phyloP scores from a whole-genome alignment of 2,888 invertebrate genomes.

The Ormyrus labotus region DNA sequence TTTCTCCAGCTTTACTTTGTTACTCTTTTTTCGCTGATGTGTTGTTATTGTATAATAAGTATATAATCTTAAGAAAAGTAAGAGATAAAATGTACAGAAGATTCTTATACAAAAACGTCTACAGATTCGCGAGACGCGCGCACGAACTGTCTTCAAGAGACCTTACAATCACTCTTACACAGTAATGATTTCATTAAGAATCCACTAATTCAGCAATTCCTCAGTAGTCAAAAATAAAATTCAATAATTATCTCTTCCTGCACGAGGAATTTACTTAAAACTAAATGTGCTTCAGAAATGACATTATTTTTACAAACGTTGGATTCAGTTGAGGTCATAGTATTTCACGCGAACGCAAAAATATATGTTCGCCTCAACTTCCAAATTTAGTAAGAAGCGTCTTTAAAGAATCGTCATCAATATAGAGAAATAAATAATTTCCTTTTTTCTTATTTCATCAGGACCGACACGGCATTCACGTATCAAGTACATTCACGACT shows the following conservation, averaged over 20 bases:
- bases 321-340: not conserved
- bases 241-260: conserved; percentile 33
- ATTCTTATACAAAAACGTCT: conserved; percentile 69
- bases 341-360: not conserved
- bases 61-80: conserved; percentile 64
- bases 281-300: conserved; percentile 32
- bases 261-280: conserved; percentile 46
- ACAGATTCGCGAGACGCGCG: conserved; percentile 66
- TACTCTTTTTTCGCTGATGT: conserved; percentile 56
- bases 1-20: conserved; percentile 52
- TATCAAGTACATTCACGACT: conserved; percentile 34
- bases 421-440: conserved; percentile 35
- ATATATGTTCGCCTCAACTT: not conserved
- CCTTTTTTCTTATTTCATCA: conserved; percentile 28
- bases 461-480: conserved; percentile 47
- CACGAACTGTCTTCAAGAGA: conserved; percentile 49
- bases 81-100: conserved; percentile 74
- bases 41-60: conserved; percentile 65
- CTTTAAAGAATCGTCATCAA: conserved; percentile 19
- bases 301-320: conserved; percentile 11
- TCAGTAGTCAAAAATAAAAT: conserved; percentile 55
- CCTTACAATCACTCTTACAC: conserved; percentile 53
- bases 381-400: conserved; percentile 22
- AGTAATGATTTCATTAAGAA: conserved; percentile 51
- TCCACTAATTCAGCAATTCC: conserved; percentile 50